Conservation (phyloP, 2,113 vertebrate genomes). For the Pteropus alecto region DNA sequence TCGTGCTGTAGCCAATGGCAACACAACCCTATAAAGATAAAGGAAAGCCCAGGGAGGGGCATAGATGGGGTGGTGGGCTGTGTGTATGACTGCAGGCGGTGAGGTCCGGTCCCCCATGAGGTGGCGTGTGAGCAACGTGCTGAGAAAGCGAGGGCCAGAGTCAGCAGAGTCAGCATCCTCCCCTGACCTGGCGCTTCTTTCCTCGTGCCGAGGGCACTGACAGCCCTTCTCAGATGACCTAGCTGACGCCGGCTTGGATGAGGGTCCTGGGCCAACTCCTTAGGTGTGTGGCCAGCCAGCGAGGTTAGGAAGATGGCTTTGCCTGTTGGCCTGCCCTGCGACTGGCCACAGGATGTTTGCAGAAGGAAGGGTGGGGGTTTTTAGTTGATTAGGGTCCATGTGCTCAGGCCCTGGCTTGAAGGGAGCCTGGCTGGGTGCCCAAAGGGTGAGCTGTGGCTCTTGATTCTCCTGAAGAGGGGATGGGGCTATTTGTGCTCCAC, state of each 20-base stretch:
- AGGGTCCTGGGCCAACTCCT: background rate
- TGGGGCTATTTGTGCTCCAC: slow-evolving; percentile 45
- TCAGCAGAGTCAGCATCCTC: background rate
- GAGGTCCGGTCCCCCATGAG: background rate
- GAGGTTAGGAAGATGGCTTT: background rate
- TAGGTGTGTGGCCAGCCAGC: background rate
- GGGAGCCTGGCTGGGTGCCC: slow-evolving; percentile 42
- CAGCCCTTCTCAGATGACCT: background rate
- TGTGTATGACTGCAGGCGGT: background rate
- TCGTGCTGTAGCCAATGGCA: background rate
- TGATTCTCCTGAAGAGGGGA: background rate
- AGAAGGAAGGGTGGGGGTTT: slow-evolving; percentile 19
- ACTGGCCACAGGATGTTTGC: slow-evolving; percentile 17
- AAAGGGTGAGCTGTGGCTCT: slow-evolving; percentile 46
- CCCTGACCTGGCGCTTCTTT: fast-evolving
- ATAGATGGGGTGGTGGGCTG: fast-evolving
- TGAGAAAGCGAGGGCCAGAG: background rate
- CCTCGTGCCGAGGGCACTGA: background rate
- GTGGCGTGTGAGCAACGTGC: background rate
- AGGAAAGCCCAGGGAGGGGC: background rate
- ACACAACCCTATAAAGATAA: background rate
- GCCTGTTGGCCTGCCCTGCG: background rate
- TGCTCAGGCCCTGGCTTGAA: slow-evolving; percentile 36
- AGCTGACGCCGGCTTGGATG: background rate
- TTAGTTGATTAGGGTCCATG: slow-evolving; percentile 27